A percentile compares a stretch with the other conserved stretches of the same genome.
Conservation (phyloP, 2,113 vertebrate genomes). For the Eptatretus burgeri region DNA sequence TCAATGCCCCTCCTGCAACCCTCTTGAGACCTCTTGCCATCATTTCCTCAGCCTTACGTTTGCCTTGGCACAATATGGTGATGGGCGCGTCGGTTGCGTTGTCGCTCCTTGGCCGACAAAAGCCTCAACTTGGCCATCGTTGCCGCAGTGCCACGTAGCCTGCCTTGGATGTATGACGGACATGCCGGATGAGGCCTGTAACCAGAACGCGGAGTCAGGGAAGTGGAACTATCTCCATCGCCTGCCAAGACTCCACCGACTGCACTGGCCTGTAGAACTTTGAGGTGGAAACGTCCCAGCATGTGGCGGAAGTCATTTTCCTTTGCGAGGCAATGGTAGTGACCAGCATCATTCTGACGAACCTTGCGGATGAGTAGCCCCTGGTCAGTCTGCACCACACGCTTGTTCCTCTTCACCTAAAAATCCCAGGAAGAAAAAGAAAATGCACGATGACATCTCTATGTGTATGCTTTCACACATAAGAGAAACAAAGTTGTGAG, state of each 20-base stretch:
- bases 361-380: conserved; percentile 62
- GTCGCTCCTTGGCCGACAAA: conserved; percentile 24
- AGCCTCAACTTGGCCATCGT: conserved; percentile 58
- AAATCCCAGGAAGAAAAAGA: background rate
- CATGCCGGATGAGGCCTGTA: conserved; percentile 13
- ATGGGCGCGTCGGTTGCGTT: conserved; percentile 25
- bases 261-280: conserved; percentile 42
- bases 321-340: conserved; percentile 78
- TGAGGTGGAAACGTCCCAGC: conserved; percentile 54
- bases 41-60: too few relatives aligned
- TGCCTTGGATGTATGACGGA: conserved; percentile 58
- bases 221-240: conserved; percentile 13
- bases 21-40: too few relatives aligned
- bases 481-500: too few relatives aligned
- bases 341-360: conserved; percentile 42
- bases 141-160: conserved; percentile 94
- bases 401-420: conserved; percentile 59
- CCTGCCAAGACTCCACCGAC: conserved; percentile 38
- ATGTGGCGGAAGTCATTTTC: conserved; percentile 97
- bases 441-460: background rate
- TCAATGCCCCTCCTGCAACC: too few relatives aligned
- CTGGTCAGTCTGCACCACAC: conserved; percentile 59
- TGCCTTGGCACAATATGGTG: conserved; percentile 10
- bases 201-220: conserved; percentile 12
- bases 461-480: too few relatives aligned